Conservation (phyloP, 1,140 invertebrate genomes). For the Aphelinus atriplicis region DNA sequence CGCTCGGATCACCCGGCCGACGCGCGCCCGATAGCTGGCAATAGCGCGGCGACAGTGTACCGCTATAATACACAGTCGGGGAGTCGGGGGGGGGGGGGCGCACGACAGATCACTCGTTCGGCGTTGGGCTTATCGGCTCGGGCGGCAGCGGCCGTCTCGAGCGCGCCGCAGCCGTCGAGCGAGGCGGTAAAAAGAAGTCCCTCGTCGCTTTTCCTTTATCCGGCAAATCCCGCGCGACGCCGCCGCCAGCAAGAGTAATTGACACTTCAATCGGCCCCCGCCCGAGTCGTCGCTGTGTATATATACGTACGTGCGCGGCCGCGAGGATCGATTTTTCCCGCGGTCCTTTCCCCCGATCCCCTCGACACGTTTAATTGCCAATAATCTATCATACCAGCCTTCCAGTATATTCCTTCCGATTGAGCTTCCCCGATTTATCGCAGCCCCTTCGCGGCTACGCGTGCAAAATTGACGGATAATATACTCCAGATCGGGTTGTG, state of each 20-base stretch:
- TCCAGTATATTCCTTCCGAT: background rate
- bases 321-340: conserved; percentile 7
- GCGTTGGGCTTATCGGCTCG: background rate
- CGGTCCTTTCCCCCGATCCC: background rate
- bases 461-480: background rate
- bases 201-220: background rate
- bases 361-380: conserved; percentile 11
- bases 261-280: conserved; percentile 25
- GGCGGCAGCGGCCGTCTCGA: too few species aligned
- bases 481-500: background rate
- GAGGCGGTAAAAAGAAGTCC: too few species aligned
- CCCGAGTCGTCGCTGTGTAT: background rate
- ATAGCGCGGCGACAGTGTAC: too few species aligned
- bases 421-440: background rate
- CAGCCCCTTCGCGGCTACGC: background rate
- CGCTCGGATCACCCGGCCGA: too few species aligned
- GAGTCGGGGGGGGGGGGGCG: background rate
- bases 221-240: conserved; percentile 3
- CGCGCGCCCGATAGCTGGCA: too few species aligned
- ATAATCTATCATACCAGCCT: background rate
- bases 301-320: background rate
- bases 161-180: too few species aligned
- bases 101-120: background rate
- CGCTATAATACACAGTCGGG: background rate
- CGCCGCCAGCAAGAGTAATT: conserved; percentile 17